Percentiles rank a stretch among this genome's conserved stretches.
These are phyloP conservation scores for Chaetura pelagica DNA, from an alignment of 2,113 vertebrate species.

Conservation along the genomic window DNA sequence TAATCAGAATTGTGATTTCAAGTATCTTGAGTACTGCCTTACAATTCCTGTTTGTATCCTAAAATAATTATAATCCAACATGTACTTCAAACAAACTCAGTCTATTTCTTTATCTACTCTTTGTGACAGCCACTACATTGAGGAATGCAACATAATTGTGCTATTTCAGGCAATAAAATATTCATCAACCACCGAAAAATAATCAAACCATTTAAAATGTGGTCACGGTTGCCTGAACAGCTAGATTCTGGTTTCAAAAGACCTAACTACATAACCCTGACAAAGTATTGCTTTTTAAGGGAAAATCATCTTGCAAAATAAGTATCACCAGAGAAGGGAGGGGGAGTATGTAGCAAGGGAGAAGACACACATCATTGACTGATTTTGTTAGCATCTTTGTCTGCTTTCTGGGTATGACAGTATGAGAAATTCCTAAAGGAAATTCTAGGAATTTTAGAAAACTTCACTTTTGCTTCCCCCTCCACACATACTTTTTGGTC, in stretches of 20 bases:
- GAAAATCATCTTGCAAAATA: conserved; percentile 13
- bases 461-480: neutral
- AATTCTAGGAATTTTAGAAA: neutral
- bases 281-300: neutral
- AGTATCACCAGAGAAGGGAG: neutral
- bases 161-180: conserved; percentile 75
- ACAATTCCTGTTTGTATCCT: conserved; percentile 13
- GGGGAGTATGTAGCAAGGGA: neutral
- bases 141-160: conserved; percentile 51
- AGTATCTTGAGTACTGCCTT: conserved; percentile 4
- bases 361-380: neutral
- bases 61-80: conserved; percentile 51
- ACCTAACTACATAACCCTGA: neutral
- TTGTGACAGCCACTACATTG: conserved; percentile 51
- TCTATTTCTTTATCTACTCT: conserved; percentile 65
- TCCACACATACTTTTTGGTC: neutral
- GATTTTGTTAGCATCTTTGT: neutral
- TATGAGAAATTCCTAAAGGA: neutral
- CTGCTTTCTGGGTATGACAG: neutral
- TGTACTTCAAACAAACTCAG: conserved; percentile 59
- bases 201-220: conserved; percentile 69
- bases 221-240: conserved; percentile 53
- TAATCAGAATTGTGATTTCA: conserved; percentile 10
- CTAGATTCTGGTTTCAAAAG: conserved; percentile 50
- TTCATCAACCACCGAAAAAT: conserved; percentile 58